Evolutionary conservation across 2,888 invertebrate species (phyloP).

Genomic region (Branchellion lobata): DNA sequence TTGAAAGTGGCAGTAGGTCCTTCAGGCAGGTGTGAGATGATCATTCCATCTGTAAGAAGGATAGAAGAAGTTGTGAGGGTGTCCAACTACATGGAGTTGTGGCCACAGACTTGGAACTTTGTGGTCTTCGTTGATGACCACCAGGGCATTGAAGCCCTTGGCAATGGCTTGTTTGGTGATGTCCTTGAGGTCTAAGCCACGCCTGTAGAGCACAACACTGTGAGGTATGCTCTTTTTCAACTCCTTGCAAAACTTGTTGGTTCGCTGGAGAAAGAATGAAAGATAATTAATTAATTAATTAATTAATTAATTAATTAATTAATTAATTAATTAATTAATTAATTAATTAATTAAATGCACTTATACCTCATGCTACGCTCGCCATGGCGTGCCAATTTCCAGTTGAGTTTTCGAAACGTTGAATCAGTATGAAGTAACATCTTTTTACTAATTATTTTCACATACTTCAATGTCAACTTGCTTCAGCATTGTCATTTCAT

Average conservation of each 20-base stretch:
- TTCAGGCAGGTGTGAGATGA: conserved; percentile 88
- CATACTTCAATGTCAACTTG: too few species aligned
- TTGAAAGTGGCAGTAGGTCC: conserved; percentile 97
- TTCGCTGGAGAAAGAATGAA: conserved; percentile 67
- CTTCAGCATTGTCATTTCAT: too few species aligned
- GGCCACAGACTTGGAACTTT: conserved; percentile 74
- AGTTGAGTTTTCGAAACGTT: too few species aligned
- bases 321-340: too few species aligned
- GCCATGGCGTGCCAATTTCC: too few species aligned
- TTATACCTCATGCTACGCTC: too few species aligned
- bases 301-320: too few species aligned
- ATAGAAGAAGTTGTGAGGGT: not conserved
- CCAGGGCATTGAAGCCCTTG: conserved; percentile 64
- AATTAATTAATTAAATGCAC: too few species aligned
- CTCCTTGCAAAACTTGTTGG: conserved; percentile 88
- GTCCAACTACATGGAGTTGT: conserved; percentile 1
- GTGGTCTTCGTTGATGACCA: conserved; percentile 81
- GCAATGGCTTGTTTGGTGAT: conserved; percentile 82
- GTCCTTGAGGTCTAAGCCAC: conserved; percentile 85
- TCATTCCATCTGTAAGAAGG: conserved; percentile 72
- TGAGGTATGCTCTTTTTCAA: conserved; percentile 88
- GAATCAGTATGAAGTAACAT: too few species aligned
- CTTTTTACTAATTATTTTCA: too few species aligned
- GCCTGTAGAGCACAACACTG: conserved; percentile 80
- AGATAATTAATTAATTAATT: too few species aligned